Conservation (phyloP, 2,888 invertebrate species). For the Holacanthella duospinosa region DNA sequence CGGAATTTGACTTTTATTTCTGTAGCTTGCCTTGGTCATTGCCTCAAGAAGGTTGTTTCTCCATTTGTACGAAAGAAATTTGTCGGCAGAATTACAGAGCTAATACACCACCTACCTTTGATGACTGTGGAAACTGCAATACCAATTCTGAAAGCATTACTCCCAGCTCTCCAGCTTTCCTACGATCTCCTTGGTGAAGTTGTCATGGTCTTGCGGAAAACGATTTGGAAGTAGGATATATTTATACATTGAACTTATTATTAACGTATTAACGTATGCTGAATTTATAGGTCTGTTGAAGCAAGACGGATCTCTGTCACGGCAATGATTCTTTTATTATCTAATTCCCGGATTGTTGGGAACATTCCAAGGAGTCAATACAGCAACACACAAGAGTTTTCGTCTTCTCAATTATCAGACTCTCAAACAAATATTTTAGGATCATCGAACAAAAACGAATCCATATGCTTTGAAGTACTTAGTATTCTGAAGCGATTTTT, state of each 20-base stretch:
- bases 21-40: constrained; percentile 25
- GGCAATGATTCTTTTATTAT: constrained; percentile 27
- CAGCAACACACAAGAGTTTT: constrained; percentile 22
- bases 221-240: constrained; percentile 28
- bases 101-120: constrained; percentile 28
- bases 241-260: neutral
- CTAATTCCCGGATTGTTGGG: constrained; percentile 27
- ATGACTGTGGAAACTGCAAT: constrained; percentile 28
- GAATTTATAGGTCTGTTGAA: constrained; percentile 25
- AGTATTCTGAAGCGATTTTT: constrained; percentile 28
- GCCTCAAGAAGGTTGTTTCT: constrained; percentile 17
- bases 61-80: constrained; percentile 20
- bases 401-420: constrained; percentile 14
- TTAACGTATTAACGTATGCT: neutral
- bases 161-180: constrained; percentile 27
- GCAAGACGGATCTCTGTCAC: constrained; percentile 24
- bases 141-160: constrained; percentile 25
- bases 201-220: constrained; percentile 29
- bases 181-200: constrained; percentile 23
- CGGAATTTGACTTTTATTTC: neutral
- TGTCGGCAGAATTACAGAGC: constrained; percentile 22
- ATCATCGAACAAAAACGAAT: constrained; percentile 17
- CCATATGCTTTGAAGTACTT: constrained; percentile 30
- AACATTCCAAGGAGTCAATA: constrained; percentile 27
- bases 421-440: constrained; percentile 17